Evolutionary conservation across 2,797 vertebrate species (phyloP).

Genomic region (Dallia pectoralis): DNA sequence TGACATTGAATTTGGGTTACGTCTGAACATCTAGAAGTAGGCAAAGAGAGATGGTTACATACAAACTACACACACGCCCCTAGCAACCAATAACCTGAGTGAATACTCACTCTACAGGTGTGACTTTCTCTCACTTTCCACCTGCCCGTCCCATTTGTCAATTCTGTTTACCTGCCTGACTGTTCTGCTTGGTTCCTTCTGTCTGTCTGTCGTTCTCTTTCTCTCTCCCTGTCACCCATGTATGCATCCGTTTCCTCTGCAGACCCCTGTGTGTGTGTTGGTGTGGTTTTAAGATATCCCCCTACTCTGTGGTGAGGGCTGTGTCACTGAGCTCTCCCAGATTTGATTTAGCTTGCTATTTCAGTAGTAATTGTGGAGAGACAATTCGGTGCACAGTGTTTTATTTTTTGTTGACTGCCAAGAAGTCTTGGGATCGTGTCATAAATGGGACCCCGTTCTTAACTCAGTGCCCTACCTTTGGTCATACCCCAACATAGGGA

Average conservation of each 20-base stretch:
- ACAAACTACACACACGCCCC: constrained; percentile 36
- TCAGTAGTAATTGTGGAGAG: constrained; percentile 28
- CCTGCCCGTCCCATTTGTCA: background rate
- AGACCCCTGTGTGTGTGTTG: constrained; percentile 1
- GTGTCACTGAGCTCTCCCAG: constrained; percentile 39
- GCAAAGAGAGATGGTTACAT: constrained; percentile 51
- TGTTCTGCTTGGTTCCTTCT: too few species aligned
- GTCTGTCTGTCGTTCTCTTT: background rate
- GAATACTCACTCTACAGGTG: constrained; percentile 29
- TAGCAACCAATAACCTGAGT: constrained; percentile 42
- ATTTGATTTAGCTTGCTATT: constrained; percentile 38
- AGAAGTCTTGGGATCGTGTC: constrained; percentile 24
- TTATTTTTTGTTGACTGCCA: constrained; percentile 47
- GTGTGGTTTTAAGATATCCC: background rate
- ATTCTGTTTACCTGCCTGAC: background rate
- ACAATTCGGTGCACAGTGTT: constrained; percentile 19
- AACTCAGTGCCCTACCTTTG: background rate
- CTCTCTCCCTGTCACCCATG: background rate
- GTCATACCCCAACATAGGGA: background rate
- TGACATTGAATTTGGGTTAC: constrained; percentile 35
- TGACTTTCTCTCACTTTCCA: background rate
- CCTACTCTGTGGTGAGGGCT: background rate
- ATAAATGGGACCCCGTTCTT: constrained; percentile 18
- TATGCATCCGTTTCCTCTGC: background rate
- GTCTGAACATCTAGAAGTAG: constrained; percentile 36